Evolutionary conservation across 1,140 invertebrate genomes (phyloP).

Genomic region (Anoplophora glabripennis): DNA sequence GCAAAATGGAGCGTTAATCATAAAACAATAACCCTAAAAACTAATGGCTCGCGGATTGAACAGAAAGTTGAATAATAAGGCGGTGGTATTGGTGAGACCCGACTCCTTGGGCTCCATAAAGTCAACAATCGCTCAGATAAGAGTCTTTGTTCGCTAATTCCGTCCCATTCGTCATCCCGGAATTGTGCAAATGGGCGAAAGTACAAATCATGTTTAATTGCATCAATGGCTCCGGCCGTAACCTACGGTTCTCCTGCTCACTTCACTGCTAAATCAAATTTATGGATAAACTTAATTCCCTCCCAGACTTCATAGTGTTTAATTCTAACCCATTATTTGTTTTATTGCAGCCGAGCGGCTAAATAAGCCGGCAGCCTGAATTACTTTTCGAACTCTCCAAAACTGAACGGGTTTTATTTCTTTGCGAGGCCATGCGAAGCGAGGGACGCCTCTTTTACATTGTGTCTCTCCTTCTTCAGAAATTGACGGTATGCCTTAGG

Average conservation of each 20-base stretch:
- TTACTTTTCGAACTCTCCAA: constrained; percentile 10
- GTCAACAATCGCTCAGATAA: constrained; percentile 40
- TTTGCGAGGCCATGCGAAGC: too few species aligned
- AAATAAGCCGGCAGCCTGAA: constrained; percentile 11
- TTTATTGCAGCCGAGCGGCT: constrained; percentile 40
- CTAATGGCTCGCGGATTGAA: constrained; percentile 29
- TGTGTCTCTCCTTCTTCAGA: too few species aligned
- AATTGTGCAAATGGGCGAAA: constrained; percentile 40
- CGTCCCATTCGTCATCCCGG: constrained; percentile 44
- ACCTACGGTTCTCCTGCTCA: constrained; percentile 41
- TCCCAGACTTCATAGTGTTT: constrained; percentile 48
- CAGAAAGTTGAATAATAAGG: constrained; percentile 35
- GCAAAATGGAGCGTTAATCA: constrained; percentile 20
- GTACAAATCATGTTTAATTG: constrained; percentile 52
- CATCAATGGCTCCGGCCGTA: constrained; percentile 44
- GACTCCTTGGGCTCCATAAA: constrained; percentile 10
- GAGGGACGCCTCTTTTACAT: too few species aligned
- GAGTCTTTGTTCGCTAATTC: constrained; percentile 38
- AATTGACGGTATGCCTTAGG: too few species aligned
- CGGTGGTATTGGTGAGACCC: constrained; percentile 20
- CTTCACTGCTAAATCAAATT: constrained; percentile 50
- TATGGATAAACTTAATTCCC: constrained; percentile 51
- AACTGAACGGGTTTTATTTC: too few species aligned
- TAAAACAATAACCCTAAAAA: constrained; percentile 35
- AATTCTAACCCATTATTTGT: constrained; percentile 48